Percentiles rank a stretch among this genome's conserved stretches.
phyloP scores from a whole-genome alignment of 2,888 invertebrate species.

The Latrodectus hesperus region DNA sequence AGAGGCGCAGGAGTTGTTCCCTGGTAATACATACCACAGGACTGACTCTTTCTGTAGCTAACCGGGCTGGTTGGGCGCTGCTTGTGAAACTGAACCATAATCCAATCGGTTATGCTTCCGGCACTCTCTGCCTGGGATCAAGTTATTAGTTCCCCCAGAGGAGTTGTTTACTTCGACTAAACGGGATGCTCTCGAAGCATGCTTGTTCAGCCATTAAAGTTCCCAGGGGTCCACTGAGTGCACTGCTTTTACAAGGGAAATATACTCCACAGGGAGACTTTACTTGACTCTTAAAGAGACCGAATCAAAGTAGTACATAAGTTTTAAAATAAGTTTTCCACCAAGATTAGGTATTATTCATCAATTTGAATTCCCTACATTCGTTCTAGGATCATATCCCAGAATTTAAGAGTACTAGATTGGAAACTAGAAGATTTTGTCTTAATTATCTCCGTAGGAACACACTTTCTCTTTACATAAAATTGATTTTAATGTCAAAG shows the following conservation, averaged over 20 bases:
- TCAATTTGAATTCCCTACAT: too few species aligned
- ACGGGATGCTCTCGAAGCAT: constrained; percentile 43
- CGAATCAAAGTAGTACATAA: constrained; percentile 13
- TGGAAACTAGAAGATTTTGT: too few species aligned
- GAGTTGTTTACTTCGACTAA: constrained; percentile 63
- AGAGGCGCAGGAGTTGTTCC: constrained; percentile 20
- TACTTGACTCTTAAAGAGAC: constrained; percentile 31
- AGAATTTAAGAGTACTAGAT: too few species aligned
- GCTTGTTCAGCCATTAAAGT: constrained; percentile 64
- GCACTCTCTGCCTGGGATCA: constrained; percentile 56
- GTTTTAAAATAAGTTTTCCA: background rate
- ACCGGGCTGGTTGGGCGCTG: background rate
- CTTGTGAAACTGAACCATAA: constrained; percentile 24
- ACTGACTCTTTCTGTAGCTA: constrained; percentile 13
- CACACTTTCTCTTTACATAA: too few species aligned
- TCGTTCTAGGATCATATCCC: too few species aligned
- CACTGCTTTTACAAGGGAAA: constrained; percentile 43
- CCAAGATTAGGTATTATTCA: background rate
- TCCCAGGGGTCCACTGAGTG: constrained; percentile 46
- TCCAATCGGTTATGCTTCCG: constrained; percentile 67
- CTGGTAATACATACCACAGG: constrained; percentile 38
- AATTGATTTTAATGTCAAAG: too few species aligned
- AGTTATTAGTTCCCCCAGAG: constrained; percentile 67
- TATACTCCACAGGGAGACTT: constrained; percentile 20
- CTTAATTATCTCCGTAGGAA: too few species aligned